Evolutionary conservation across 92 coral and sea anemone species (phyloP).

Genomic region (Chrysogorgia sp.): DNA sequence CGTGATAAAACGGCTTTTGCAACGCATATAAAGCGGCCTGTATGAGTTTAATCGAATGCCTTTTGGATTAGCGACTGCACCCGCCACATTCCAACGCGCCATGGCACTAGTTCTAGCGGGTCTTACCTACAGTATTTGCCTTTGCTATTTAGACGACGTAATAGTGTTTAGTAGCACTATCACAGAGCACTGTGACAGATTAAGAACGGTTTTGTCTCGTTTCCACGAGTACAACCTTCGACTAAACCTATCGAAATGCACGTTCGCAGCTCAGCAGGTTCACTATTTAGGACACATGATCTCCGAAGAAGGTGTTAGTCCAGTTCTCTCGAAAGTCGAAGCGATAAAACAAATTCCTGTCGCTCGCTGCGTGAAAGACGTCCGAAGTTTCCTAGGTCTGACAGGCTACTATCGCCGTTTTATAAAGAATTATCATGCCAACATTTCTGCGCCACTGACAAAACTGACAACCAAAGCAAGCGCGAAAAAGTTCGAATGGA

Average conservation of each 20-base stretch:
- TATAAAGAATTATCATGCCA: not conserved
- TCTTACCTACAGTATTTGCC: no score
- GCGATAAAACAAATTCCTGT: slow-evolving; percentile 3
- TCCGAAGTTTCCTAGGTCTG: not conserved
- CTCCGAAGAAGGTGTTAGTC: no score
- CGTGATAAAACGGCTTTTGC: slow-evolving; percentile 31
- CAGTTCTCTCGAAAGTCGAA: slow-evolving; percentile 1
- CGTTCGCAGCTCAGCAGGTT: no score
- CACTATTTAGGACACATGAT: no score
- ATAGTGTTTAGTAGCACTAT: slow-evolving; percentile 1
- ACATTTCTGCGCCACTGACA: slow-evolving; percentile 5
- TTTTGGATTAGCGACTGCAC: slow-evolving; percentile 1
- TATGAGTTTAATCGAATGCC: slow-evolving; percentile 10
- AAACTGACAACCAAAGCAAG: slow-evolving; percentile 7
- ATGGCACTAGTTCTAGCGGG: slow-evolving; percentile 1
- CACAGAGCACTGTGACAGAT: slow-evolving; percentile 23
- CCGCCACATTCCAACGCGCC: slow-evolving; percentile 23
- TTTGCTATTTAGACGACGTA: no score
- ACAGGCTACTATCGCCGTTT: not conserved
- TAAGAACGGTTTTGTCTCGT: no score
- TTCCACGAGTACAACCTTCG: no score
- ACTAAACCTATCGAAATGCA: no score
- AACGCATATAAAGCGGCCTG: not conserved
- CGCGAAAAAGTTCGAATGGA: slow-evolving; percentile 9
- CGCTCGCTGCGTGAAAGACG: not conserved